phyloP scores from a whole-genome alignment of 2,113 vertebrate genomes.

The Butorides virescens region DNA sequence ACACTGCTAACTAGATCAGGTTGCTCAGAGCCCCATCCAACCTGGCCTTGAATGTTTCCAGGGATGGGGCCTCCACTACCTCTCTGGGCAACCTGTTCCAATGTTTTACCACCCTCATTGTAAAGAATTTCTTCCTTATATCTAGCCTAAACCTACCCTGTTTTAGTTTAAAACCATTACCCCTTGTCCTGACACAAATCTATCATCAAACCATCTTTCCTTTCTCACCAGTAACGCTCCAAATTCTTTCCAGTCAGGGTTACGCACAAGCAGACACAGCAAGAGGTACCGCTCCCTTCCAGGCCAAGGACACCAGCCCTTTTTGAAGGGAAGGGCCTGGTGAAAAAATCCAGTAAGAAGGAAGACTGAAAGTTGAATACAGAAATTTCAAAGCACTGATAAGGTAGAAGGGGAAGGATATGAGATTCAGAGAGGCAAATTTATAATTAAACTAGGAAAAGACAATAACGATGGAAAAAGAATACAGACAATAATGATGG shows the following conservation, averaged over 20 bases:
- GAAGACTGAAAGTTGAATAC: background rate
- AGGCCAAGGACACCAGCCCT: accelerated
- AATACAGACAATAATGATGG: background rate
- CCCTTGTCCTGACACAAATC: too few species aligned
- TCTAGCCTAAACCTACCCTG: too few species aligned
- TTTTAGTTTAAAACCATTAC: too few species aligned
- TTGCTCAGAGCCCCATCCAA: too few species aligned
- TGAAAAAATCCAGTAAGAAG: background rate
- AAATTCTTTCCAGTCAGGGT: background rate
- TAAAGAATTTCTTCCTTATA: too few species aligned
- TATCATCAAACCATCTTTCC: too few species aligned
- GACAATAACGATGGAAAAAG: background rate
- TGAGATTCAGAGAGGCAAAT: background rate
- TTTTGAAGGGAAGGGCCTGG: background rate
- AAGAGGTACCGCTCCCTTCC: background rate
- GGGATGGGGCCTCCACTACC: too few species aligned
- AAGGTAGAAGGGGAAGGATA: background rate
- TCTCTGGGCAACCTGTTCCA: too few species aligned
- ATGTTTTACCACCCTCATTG: too few species aligned
- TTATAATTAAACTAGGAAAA: background rate
- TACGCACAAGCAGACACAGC: background rate
- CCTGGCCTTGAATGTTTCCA: too few species aligned
- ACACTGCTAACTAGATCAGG: too few species aligned
- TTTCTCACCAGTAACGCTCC: background rate
- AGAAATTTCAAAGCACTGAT: background rate